Conservation (phyloP, 2,888 invertebrate species). For the Macaria notata region DNA sequence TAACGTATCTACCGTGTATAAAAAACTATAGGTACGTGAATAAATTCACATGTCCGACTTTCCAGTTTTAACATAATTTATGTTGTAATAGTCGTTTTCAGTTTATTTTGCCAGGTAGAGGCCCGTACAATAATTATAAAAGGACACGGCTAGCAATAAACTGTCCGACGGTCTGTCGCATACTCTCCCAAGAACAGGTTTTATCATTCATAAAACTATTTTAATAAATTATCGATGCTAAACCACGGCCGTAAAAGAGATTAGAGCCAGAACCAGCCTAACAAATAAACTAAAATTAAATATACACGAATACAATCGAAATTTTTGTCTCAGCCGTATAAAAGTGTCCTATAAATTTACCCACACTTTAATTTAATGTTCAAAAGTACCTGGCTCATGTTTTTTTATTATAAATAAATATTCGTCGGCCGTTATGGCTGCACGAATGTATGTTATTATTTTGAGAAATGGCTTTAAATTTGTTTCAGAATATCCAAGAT, state of each 20-base stretch:
- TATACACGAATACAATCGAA: constrained; percentile 81
- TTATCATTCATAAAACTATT: constrained; percentile 78
- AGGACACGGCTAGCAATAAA: constrained; percentile 50
- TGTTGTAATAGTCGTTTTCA: constrained; percentile 31
- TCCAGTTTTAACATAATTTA: constrained; percentile 31
- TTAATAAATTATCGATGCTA: constrained; percentile 77
- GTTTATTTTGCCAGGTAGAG: constrained; percentile 38
- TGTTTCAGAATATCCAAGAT: constrained; percentile 55
- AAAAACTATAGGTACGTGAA: constrained; percentile 3
- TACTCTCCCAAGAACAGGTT: constrained; percentile 59
- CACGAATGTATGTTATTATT: constrained; percentile 75
- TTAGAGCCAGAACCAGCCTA: constrained; percentile 72
- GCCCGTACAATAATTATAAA: constrained; percentile 43
- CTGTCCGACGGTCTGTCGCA: constrained; percentile 43
- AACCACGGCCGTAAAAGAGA: constrained; percentile 74
- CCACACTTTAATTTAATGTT: constrained; percentile 82
- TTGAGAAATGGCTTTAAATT: constrained; percentile 77
- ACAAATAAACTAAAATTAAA: constrained; percentile 82
- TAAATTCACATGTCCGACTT: constrained; percentile 15
- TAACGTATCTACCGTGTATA: background rate
- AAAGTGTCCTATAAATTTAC: constrained; percentile 82
- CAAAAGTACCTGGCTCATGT: constrained; percentile 77
- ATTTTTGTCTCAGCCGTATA: constrained; percentile 82
- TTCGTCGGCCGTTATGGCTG: constrained; percentile 74
- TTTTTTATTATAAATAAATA: constrained; percentile 77